phyloP scores from a whole-genome alignment of 2,113 vertebrate genomes.

The Dissostichus mawsoni region DNA sequence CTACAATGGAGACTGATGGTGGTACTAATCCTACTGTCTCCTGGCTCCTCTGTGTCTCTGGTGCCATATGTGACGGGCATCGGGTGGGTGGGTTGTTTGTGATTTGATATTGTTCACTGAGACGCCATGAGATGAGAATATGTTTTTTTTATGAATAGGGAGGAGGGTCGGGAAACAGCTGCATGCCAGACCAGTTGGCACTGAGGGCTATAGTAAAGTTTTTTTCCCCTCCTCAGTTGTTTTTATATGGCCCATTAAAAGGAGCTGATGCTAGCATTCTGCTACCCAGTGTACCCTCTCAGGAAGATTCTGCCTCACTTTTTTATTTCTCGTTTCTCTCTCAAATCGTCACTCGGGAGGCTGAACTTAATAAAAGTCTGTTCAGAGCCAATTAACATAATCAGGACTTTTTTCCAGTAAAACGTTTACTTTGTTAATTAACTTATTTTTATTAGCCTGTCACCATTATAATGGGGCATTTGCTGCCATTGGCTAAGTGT shows the following conservation, averaged over 20 bases:
- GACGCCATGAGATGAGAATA: constrained; percentile 87
- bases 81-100: constrained; percentile 87
- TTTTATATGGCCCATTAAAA: constrained; percentile 86
- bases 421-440: constrained; percentile 40
- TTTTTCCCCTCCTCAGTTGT: constrained; percentile 78
- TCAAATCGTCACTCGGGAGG: constrained; percentile 39
- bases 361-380: constrained; percentile 46
- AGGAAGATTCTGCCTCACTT: constrained; percentile 62
- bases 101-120: constrained; percentile 90
- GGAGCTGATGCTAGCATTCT: constrained; percentile 86
- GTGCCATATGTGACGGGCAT: constrained; percentile 89
- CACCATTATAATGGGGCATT: constrained; percentile 26
- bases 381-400: constrained; percentile 49
- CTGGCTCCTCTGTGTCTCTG: constrained; percentile 88
- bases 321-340: constrained; percentile 49
- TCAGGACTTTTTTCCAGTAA: constrained; percentile 42
- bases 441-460: constrained; percentile 50
- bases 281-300: constrained; percentile 78
- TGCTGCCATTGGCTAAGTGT: constrained; percentile 29
- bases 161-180: constrained; percentile 84
- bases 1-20: constrained; percentile 92
- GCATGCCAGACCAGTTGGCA: constrained; percentile 87
- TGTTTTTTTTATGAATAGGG: constrained; percentile 82
- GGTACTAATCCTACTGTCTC: constrained; percentile 85
- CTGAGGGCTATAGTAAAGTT: constrained; percentile 81